Evolutionary conservation across 2,797 vertebrate genomes (phyloP), one percentile per base, ranked within the genome.

Genomic region (Phalloptychus januarius): DNA sequence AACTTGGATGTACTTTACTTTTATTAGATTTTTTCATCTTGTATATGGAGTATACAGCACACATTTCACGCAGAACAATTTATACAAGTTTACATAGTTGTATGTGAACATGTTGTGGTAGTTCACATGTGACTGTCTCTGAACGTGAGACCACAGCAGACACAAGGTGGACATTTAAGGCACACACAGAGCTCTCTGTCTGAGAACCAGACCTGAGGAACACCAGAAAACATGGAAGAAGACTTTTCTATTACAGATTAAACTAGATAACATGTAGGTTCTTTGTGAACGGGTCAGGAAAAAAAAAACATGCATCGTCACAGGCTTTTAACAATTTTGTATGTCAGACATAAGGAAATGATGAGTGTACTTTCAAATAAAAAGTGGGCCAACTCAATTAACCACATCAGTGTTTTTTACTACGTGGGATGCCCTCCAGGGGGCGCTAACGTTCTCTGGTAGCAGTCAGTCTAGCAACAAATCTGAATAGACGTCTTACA

Each of bases 131-230:
- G 38, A 40, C 45, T 61, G 33, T 81, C 45, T 72, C 67, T 77
- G 54, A 74, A 80, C 52, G 71, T 70, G 18, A 67, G 36, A 40
- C 36, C 38, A 75, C 23, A 86, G 28, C 45, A 44, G 36, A 75
- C 71, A 72, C 40, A 77, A 76, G 61, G 58, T 50, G 58, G 40
- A 81, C 23, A 46, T 75, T 77, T 84, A 93, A 93, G 91, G 93
- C 92, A 94, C 92, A 71, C 16, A 73, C 7, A 52, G 77, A 85
- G 77, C 46, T 82, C 76, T 45, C 74, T 63, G 80, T 79, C 72
- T 76, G 52, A 86, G 44, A 88, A 82, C 69, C 76, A 79, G 44
- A 77, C 70, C 45, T 54, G 36, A 61, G 16, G 76, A 56, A 77
- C 13, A 75, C 13, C 72, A 70, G 28, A 74, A 23, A 13, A 76